Evolutionary conservation across 2,797 vertebrate species (phyloP).

Genomic region (Sebastes cheni): DNA sequence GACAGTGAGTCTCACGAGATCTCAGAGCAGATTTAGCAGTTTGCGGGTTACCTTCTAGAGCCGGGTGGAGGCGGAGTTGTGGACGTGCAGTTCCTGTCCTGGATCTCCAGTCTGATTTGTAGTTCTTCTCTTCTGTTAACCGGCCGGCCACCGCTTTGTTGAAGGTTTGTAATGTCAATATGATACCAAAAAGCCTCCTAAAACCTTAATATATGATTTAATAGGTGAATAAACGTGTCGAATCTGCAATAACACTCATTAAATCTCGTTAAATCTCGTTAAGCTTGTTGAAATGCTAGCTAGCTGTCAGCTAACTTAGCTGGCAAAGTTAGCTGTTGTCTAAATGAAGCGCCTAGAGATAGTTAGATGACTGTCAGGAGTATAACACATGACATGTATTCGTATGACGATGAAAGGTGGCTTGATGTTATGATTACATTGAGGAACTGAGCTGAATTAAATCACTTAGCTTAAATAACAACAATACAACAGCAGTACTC

Average conservation of each 20-base stretch:
- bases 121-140: background rate
- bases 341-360: background rate
- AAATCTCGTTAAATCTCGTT: slow-evolving; percentile 10
- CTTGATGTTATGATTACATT: background rate
- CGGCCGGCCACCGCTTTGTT: background rate
- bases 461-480: background rate
- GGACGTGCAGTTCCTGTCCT: background rate
- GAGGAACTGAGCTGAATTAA: background rate
- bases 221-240: background rate
- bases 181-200: background rate
- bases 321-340: slow-evolving; percentile 56
- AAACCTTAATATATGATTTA: fast-evolving
- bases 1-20: too few species aligned
- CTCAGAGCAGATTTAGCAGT: too few species aligned
- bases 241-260: fast-evolving
- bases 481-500: background rate
- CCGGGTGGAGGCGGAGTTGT: slow-evolving; percentile 12
- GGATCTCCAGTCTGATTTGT: background rate
- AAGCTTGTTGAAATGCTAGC: slow-evolving; percentile 14
- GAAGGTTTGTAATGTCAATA: slow-evolving; percentile 35
- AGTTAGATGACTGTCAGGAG: background rate
- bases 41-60: too few species aligned
- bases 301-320: slow-evolving; percentile 46
- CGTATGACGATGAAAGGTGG: background rate
- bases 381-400: background rate